Percentiles rank a stretch among this genome's conserved stretches.
Evolutionary conservation across 2,797 vertebrate genomes (phyloP).

Genomic region (Typhlichthys eigenmanni): DNA sequence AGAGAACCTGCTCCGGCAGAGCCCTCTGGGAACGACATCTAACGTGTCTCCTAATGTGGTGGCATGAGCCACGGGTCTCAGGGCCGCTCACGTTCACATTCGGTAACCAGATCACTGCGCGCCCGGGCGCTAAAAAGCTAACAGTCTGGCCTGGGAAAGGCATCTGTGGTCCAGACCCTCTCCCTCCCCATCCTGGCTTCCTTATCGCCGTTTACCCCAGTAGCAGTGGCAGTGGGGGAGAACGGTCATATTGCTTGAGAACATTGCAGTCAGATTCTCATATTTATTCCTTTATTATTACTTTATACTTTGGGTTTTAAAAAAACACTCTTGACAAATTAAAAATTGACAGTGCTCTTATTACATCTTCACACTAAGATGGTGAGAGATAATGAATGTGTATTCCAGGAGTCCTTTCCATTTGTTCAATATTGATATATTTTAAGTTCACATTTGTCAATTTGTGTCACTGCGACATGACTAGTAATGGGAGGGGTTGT

Average conservation of each 20-base stretch:
- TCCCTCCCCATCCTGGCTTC: conserved; percentile 35
- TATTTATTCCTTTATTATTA: no score
- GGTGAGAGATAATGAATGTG: background rate
- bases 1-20: conserved; percentile 73
- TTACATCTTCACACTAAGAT: background rate
- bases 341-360: background rate
- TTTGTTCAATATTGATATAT: conserved; percentile 2
- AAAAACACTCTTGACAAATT: background rate
- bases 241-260: background rate
- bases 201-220: conserved; percentile 73
- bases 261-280: background rate
- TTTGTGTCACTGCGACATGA: background rate
- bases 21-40: conserved; percentile 81
- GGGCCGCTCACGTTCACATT: conserved; percentile 71
- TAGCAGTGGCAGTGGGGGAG: conserved; percentile 24
- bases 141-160: conserved; percentile 79
- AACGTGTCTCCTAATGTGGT: conserved; percentile 77
- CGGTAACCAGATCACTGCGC: conserved; percentile 85
- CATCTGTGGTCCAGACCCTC: conserved; percentile 78
- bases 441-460: conserved; percentile 4
- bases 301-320: background rate
- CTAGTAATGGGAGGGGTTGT: background rate
- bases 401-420: background rate
- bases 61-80: conserved; percentile 65
- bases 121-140: conserved; percentile 76